These are phyloP conservation scores for Protobothrops flavoviridis DNA, from an alignment of 2,113 vertebrate genomes.

Conservation along the genomic window DNA sequence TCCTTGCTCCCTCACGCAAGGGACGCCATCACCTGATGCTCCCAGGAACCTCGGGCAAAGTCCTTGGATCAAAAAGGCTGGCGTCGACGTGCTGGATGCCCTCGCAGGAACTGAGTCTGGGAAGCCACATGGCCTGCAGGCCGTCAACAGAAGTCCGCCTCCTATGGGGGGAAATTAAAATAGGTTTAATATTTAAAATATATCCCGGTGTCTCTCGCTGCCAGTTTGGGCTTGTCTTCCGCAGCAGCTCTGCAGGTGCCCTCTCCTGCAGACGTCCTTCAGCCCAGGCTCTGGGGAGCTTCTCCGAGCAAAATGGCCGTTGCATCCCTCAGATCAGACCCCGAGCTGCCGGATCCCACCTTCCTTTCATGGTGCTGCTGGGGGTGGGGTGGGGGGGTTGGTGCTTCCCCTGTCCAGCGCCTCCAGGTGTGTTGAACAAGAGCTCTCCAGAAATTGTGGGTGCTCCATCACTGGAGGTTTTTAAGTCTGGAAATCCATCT, in stretches of 20 bases:
- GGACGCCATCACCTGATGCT: not conserved
- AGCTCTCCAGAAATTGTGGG: not conserved
- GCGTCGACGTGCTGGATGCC: constrained; percentile 4
- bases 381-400: fast-evolving
- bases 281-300: not conserved
- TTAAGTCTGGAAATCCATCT: not conserved
- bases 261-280: not conserved
- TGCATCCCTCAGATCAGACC: not conserved
- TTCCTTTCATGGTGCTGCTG: not conserved
- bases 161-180: not conserved
- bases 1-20: not conserved
- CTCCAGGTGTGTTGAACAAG: not conserved
- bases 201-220: fast-evolving
- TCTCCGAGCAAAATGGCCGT: not conserved
- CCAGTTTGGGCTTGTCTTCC: not conserved
- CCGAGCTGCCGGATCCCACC: not conserved
- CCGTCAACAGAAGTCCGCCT: not conserved
- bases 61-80: not conserved
- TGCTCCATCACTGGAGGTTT: not conserved
- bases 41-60: not conserved
- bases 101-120: not conserved
- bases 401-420: not conserved
- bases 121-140: not conserved
- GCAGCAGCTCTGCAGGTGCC: not conserved
- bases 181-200: not conserved